A percentile compares a stretch with the other conserved stretches of the same genome.
Conservation (phyloP, 2,113 vertebrate species). For the zebrafish (Danio rerio) region GRCz12tu NC_133180.1:9514501-9515000, state of each 20-base stretch:
- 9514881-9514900: slow-evolving; percentile 81
- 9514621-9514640: too few relatives aligned
- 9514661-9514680: too few relatives aligned
- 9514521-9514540: too few relatives aligned
- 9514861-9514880: slow-evolving; percentile 96
- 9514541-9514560: too few relatives aligned
- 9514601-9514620: too few relatives aligned
- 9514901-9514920: slow-evolving; percentile 8
- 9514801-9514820: slow-evolving; percentile 93
- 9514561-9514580: too few relatives aligned
- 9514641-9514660: too few relatives aligned
- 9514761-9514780: slow-evolving; percentile 92
- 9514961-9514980: slow-evolving; percentile 76
- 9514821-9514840: slow-evolving; percentile 96
- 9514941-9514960: not conserved
- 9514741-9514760: slow-evolving; percentile 84
- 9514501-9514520: too few relatives aligned
- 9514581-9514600: too few relatives aligned
- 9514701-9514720: too few relatives aligned
- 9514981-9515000: slow-evolving; percentile 86
- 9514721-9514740: too few relatives aligned
- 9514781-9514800: slow-evolving; percentile 93
- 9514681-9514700: too few relatives aligned
- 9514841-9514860: slow-evolving; percentile 93
- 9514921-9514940: not conserved